A percentile compares a stretch with the other conserved stretches of the same genome.
These are phyloP conservation scores for Aricia agestis DNA, from an alignment of 1,140 invertebrate species.

Conservation along the genomic window DNA sequence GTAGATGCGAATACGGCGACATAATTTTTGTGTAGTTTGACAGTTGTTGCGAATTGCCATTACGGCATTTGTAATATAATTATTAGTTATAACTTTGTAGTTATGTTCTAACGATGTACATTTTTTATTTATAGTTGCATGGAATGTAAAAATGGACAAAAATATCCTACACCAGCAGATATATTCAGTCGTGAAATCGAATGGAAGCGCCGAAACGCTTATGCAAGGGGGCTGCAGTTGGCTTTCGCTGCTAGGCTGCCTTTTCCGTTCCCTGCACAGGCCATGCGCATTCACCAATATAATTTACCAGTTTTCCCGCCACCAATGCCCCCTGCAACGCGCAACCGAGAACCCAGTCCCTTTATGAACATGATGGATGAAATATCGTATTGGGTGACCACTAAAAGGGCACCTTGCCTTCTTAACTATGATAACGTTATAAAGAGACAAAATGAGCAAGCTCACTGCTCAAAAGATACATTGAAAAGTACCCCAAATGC, in stretches of 20 bases:
- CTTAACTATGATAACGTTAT: conserved; percentile 56
- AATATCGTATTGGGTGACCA: conserved; percentile 64
- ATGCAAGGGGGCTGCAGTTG: conserved; percentile 35
- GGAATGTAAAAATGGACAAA: conserved; percentile 58
- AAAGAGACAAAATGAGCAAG: conserved; percentile 49
- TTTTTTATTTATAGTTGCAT: conserved; percentile 48
- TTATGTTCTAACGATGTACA: neutral
- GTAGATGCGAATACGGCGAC: conserved; percentile 23
- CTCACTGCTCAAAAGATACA: conserved; percentile 47
- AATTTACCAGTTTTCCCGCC: conserved; percentile 22
- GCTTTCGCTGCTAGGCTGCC: conserved; percentile 33
- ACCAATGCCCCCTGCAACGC: conserved; percentile 21
- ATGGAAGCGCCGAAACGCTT: conserved; percentile 35
- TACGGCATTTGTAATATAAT: neutral
- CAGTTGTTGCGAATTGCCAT: conserved; percentile 12
- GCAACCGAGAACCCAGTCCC: conserved; percentile 35
- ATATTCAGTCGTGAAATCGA: conserved; percentile 30
- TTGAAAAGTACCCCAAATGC: conserved; percentile 40
- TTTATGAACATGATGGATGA: conserved; percentile 70
- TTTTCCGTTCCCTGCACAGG: conserved; percentile 31
- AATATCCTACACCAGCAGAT: conserved; percentile 29
- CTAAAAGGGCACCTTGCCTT: conserved; percentile 61
- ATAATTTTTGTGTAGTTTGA: conserved; percentile 26
- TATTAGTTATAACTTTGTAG: neutral
- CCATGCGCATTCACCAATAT: conserved; percentile 31